These are phyloP conservation scores for Geothlypis trichas DNA, from an alignment of 2,113 vertebrate genomes.

Conservation along the genomic window DNA sequence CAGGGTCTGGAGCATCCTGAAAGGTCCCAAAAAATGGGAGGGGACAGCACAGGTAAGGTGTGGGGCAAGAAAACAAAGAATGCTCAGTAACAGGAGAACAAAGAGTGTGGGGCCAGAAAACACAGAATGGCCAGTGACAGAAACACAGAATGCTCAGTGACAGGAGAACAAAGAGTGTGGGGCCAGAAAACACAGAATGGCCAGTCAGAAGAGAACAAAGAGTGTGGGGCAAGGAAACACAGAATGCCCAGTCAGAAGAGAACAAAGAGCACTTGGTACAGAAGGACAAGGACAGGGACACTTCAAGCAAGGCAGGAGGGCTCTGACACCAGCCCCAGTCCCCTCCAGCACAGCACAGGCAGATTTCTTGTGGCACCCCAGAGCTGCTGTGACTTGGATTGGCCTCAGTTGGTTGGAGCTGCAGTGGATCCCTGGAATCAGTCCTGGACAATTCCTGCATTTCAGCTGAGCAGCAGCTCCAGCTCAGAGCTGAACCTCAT, in stretches of 20 bases:
- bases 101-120: not conserved
- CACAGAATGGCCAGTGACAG: not conserved
- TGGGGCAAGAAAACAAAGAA: not conserved
- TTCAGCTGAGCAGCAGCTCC: not conserved
- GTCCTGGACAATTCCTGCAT: fast-evolving
- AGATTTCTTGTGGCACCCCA: fast-evolving
- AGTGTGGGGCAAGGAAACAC: not conserved
- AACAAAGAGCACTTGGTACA: fast-evolving
- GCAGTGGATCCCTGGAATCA: not conserved
- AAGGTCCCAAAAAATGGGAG: not conserved
- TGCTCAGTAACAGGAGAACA: not conserved
- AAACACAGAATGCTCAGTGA: not conserved
- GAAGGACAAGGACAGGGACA: not conserved
- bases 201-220: not conserved
- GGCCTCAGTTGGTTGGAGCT: not conserved
- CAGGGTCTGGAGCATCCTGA: not conserved
- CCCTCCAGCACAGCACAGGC: not conserved
- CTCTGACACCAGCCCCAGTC: not conserved
- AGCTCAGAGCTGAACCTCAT: not conserved
- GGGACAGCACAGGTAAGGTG: not conserved
- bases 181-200: not conserved
- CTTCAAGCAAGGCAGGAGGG: not conserved
- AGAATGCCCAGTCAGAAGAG: not conserved
- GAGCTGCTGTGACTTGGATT: not conserved
- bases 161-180: not conserved